Evolutionary conservation across 2,888 invertebrate species (phyloP).

Genomic region (Perizoma flavofasciatum): DNA sequence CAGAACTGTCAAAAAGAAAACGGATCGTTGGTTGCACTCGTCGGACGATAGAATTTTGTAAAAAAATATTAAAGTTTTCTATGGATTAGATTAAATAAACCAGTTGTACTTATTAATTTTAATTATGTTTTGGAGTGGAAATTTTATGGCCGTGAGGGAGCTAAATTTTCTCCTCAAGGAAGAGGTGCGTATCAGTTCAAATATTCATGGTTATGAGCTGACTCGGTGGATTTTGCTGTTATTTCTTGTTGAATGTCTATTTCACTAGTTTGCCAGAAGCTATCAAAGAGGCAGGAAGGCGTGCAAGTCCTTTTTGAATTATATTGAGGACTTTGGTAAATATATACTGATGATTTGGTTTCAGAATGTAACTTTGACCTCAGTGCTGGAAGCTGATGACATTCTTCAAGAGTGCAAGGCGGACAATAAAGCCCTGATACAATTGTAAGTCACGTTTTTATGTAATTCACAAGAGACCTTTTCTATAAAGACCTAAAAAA

Average conservation of each 20-base stretch:
- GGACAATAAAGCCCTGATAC: conserved; percentile 94
- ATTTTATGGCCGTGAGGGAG: conserved; percentile 88
- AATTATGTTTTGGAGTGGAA: conserved; percentile 93
- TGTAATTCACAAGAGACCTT: background rate
- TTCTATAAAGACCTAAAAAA: no score
- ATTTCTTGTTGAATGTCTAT: conserved; percentile 38
- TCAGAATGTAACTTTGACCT: conserved; percentile 94
- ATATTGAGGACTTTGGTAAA: conserved; percentile 28
- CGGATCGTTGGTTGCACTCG: conserved; percentile 74
- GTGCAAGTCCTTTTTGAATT: conserved; percentile 13
- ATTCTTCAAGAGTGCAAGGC: conserved; percentile 97
- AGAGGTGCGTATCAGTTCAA: conserved; percentile 85
- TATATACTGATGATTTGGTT: conserved; percentile 58
- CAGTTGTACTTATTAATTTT: conserved; percentile 72
- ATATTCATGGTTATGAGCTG: conserved; percentile 72
- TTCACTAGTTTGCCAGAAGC: conserved; percentile 8
- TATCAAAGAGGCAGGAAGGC: conserved; percentile 14
- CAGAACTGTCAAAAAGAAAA: conserved; percentile 65
- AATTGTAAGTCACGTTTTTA: conserved; percentile 90
- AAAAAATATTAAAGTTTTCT: conserved; percentile 67
- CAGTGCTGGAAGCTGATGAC: conserved; percentile 97
- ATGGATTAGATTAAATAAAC: conserved; percentile 73
- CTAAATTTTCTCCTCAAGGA: conserved; percentile 90
- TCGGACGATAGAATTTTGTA: conserved; percentile 63
- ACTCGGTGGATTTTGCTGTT: conserved; percentile 44